These are phyloP conservation scores for Mixornis gularis DNA, from an alignment of 2,113 vertebrate genomes.

Conservation along the genomic window DNA sequence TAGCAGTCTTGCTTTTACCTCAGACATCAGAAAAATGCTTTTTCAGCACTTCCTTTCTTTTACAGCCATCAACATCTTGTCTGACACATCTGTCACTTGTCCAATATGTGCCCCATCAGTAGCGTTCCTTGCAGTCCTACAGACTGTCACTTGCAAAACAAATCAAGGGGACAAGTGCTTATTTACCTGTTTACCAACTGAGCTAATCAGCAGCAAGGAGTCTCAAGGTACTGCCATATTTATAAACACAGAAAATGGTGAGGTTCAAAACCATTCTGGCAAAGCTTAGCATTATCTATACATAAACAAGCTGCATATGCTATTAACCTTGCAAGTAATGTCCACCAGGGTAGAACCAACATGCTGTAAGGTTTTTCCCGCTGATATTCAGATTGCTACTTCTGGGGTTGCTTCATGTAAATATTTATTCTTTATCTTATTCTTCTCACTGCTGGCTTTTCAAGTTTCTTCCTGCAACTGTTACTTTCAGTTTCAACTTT, in stretches of 20 bases:
- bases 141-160: not conserved
- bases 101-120: rapidly evolving
- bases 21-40: not conserved
- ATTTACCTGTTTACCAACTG: not conserved
- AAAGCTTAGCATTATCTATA: not conserved
- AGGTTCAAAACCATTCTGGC: not conserved
- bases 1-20: not conserved
- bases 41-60: not conserved
- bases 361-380: not conserved
- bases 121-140: not conserved
- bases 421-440: not conserved
- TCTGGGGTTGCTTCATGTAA: not conserved
- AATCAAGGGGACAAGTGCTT: not conserved
- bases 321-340: not conserved
- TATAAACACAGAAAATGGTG: not conserved
- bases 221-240: not conserved
- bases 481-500: not conserved
- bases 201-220: not conserved
- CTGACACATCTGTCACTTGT: rapidly evolving
- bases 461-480: not conserved
- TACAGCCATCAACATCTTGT: not conserved
- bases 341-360: not conserved
- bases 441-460: not conserved
- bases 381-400: not conserved
- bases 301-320: not conserved